Percentiles rank a stretch among this genome's conserved stretches.
These are phyloP conservation scores for Rhegmatorhina hoffmannsi DNA, from an alignment of 2,113 vertebrate species.

Conservation along the genomic window DNA sequence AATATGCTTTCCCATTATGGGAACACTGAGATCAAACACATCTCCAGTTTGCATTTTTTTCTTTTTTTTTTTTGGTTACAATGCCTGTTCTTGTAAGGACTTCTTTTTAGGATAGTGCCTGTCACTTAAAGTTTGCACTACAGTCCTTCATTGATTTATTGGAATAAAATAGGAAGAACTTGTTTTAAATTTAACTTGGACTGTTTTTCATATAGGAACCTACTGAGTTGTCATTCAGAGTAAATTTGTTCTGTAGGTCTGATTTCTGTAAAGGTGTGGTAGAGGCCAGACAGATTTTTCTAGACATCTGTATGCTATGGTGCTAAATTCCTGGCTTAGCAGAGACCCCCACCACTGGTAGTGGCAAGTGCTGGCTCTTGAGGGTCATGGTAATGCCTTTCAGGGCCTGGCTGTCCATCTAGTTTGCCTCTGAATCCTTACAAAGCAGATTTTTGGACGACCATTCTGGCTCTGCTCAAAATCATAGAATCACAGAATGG, in stretches of 20 bases:
- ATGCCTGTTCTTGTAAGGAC: neutral
- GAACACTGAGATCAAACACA: neutral
- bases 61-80: neutral
- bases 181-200: neutral
- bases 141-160: neutral
- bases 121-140: neutral
- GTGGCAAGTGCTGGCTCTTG: neutral
- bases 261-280: neutral
- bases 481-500: neutral
- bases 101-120: neutral
- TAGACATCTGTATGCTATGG: fast-evolving
- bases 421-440: neutral
- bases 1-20: neutral
- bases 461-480: neutral
- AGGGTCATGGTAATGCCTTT: neutral
- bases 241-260: neutral
- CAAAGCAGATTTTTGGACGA: neutral
- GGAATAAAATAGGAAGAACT: neutral
- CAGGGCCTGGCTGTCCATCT: neutral
- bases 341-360: neutral
- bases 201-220: neutral
- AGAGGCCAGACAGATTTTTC: neutral
- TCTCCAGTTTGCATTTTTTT: neutral
- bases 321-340: neutral
- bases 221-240: neutral